phyloP scores from a whole-genome alignment of 2,113 vertebrate genomes.

The Bothrops jararaca region DNA sequence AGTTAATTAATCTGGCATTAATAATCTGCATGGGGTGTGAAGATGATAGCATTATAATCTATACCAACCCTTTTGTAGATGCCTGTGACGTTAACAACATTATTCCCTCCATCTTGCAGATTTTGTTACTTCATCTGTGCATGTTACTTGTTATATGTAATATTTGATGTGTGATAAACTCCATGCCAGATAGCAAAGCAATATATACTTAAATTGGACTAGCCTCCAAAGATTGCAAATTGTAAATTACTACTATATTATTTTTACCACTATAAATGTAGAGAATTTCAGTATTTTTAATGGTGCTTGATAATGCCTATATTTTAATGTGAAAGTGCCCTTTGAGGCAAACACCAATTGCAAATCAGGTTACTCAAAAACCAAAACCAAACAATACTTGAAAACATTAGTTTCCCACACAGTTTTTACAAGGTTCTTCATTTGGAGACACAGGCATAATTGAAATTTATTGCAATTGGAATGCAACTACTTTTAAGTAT shows the following conservation, averaged over 20 bases:
- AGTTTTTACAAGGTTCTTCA: conserved; percentile 32
- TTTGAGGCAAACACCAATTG: conserved; percentile 33
- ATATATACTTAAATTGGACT: not conserved
- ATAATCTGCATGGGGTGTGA: not conserved
- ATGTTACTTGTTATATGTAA: not conserved
- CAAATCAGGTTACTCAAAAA: not conserved
- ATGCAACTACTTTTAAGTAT: conserved; percentile 34
- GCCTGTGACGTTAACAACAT: not conserved
- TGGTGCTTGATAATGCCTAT: not conserved
- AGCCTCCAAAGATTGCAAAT: not conserved
- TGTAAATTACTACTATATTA: not conserved
- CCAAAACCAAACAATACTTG: conserved; percentile 22
- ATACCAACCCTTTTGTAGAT: not conserved
- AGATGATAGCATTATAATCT: not conserved
- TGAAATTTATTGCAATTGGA: conserved; percentile 14
- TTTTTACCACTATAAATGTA: not conserved
- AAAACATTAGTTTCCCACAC: conserved; percentile 35
- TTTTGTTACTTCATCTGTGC: not conserved
- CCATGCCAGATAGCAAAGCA: not conserved
- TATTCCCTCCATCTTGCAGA: not conserved
- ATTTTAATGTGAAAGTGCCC: conserved; percentile 22
- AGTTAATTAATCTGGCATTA: not conserved
- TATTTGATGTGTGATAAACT: not conserved
- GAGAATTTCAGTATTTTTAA: not conserved
- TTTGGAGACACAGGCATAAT: conserved; percentile 25